phyloP scores from a whole-genome alignment of 2,888 invertebrate species.

The Orgyia antiqua region DNA sequence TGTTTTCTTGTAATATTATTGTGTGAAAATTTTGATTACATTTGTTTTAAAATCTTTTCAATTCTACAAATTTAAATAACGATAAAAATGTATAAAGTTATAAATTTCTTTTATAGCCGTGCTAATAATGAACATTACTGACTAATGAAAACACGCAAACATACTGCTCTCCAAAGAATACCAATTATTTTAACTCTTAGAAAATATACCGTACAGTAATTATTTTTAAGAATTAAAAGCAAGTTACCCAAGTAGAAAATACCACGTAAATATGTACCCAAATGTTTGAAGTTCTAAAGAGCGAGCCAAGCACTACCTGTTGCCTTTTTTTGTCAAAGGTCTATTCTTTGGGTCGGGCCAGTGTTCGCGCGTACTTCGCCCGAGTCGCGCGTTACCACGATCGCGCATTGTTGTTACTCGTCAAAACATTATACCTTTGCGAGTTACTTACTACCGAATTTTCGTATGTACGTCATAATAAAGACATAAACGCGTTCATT shows the following conservation, averaged over 20 bases:
- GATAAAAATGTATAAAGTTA: no score
- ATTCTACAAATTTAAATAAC: no score
- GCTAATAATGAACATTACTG: no score
- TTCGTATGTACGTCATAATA: neutral
- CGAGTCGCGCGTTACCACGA: slow-evolving; percentile 44
- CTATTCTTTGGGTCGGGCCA: slow-evolving; percentile 48
- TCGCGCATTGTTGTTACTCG: slow-evolving; percentile 13
- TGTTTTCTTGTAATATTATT: no score
- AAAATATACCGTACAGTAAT: no score
- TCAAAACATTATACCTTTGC: slow-evolving; percentile 2
- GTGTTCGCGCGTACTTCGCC: slow-evolving; percentile 56
- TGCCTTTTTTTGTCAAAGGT: slow-evolving; percentile 60
- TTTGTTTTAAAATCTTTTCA: no score
- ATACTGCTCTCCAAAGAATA: no score
- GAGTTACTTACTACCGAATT: slow-evolving; percentile 2
- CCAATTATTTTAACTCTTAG: no score
- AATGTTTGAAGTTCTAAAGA: slow-evolving; percentile 23
- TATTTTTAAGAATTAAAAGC: slow-evolving; percentile 4
- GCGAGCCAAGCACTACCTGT: slow-evolving; percentile 37
- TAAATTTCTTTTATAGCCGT: no score
- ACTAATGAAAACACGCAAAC: no score
- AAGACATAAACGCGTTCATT: slow-evolving; percentile 2
- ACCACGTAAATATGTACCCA: slow-evolving; percentile 22
- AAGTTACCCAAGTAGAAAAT: slow-evolving; percentile 13
- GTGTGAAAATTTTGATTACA: no score